These are phyloP conservation scores for Thunnus albacares DNA, from an alignment of 2,797 vertebrate genomes.

Conservation along the genomic window DNA sequence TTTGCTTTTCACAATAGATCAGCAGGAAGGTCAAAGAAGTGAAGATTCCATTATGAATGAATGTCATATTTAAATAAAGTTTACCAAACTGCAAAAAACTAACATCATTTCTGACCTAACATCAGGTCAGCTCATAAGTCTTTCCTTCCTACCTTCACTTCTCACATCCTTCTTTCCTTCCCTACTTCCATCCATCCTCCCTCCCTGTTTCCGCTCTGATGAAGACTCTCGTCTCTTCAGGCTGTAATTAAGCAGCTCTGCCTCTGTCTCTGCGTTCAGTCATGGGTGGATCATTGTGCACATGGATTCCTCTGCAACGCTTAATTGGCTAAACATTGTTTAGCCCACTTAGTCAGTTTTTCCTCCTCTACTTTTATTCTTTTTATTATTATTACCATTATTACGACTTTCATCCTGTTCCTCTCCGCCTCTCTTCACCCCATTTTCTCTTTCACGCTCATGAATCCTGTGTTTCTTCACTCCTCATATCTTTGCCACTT, in stretches of 20 bases:
- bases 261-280: slow-evolving; percentile 75
- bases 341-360: slow-evolving; percentile 62
- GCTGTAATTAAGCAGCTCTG: slow-evolving; percentile 82
- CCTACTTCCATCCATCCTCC: slow-evolving; percentile 4
- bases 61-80: background rate
- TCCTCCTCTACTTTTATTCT: slow-evolving; percentile 42
- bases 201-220: slow-evolving; percentile 63
- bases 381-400: slow-evolving; percentile 23
- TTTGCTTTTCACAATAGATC: slow-evolving; percentile 19
- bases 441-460: background rate
- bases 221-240: slow-evolving; percentile 71
- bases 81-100: too few species aligned
- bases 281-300: slow-evolving; percentile 80
- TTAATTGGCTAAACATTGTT: slow-evolving; percentile 82
- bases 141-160: slow-evolving; percentile 7
- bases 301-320: slow-evolving; percentile 76
- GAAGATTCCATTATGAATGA: background rate
- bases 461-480: background rate
- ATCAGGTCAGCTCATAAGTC: background rate
- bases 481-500: background rate
- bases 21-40: background rate
- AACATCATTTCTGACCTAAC: background rate
- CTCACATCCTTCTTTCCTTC: slow-evolving; percentile 13
- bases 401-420: background rate
- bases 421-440: background rate